These are phyloP conservation scores for Cerceris rybyensis DNA, from an alignment of 2,888 invertebrate species.

Conservation along the genomic window DNA sequence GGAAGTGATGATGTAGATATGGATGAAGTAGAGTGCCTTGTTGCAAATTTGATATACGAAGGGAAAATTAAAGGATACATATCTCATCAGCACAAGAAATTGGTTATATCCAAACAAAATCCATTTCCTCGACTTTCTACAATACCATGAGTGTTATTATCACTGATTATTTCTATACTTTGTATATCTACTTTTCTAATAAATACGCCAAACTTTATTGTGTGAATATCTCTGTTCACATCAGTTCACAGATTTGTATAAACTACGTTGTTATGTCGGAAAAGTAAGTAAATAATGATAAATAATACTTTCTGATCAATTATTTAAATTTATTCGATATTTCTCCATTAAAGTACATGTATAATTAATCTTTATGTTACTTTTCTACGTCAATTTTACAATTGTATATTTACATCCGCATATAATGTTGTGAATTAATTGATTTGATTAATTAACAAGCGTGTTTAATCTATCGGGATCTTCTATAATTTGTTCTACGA, in stretches of 20 bases:
- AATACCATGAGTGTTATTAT: slow-evolving; percentile 81
- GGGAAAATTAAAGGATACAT: slow-evolving; percentile 99
- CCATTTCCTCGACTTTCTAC: slow-evolving; percentile 93
- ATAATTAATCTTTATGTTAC: too few species aligned
- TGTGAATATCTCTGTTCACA: too few species aligned
- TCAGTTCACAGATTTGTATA: not conserved
- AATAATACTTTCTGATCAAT: too few species aligned
- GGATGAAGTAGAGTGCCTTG: slow-evolving; percentile 97
- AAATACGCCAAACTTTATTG: slow-evolving; percentile 9
- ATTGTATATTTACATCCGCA: too few species aligned
- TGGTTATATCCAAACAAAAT: slow-evolving; percentile 98
- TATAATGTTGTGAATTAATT: too few species aligned
- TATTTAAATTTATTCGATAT: too few species aligned
- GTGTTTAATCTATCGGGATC: too few species aligned
- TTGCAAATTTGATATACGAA: slow-evolving; percentile 97
- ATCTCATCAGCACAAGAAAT: slow-evolving; percentile 97
- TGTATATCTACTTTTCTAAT: slow-evolving; percentile 13
- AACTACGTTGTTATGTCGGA: not conserved
- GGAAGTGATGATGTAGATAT: slow-evolving; percentile 93
- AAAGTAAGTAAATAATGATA: too few species aligned
- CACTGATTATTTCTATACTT: not conserved
- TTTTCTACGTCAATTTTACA: too few species aligned
- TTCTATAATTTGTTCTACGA: too few species aligned
- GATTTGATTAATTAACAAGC: too few species aligned
- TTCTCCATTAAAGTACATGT: too few species aligned